Base-by-base conservation (phyloP, 2,113 vertebrate species). In the Heptranchias perlo region DNA sequence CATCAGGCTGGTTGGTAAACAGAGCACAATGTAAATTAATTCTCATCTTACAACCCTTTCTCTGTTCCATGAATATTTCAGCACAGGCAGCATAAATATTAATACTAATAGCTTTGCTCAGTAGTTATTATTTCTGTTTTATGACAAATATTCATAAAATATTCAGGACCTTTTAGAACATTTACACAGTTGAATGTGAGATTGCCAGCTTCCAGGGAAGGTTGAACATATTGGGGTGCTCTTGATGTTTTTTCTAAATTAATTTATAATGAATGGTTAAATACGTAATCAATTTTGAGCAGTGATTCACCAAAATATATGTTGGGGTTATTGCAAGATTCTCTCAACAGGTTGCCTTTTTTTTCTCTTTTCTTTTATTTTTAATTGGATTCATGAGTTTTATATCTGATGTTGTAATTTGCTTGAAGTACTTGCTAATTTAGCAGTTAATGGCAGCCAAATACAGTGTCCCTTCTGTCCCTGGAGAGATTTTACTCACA, bases 41-140 rank as follows among this genome's bases (percentile, higher is more conserved):
- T 98, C 98, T 97, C 97, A 98, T 98, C 97, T 98, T 97, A 97
- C 97, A 96, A 97, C 97, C 98, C 98, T 97, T 98, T 97, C 97
- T 98, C 98, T 97, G 97, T 98, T 98, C 98, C 98, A 99, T 99
- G 99, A 99, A 99, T 99, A 99, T 99, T 99, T 99, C 98, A 99
- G 99, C 98, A 97, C 97, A 95, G 98, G 98, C 97, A 97, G 97
- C 98, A 99, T 99, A 99, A 99, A 99, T 99, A 99, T 99, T 99
- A 98, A 99, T 99, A 98, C 98, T 99, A 99, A 99, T 99, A 98
- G 98, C 98, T 99, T 98, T 98, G 98, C 98, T 98, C 98, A 98
- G 97, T 98, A 98, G 98, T 99, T 99, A 99, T 99, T 99, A 98
- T 99, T 99, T 98, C 98, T 98, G 98, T 98, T 98, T 98, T 98